Evolutionary conservation across 2,888 invertebrate genomes (phyloP).

Genomic region (Drosophila ezoana): DNA sequence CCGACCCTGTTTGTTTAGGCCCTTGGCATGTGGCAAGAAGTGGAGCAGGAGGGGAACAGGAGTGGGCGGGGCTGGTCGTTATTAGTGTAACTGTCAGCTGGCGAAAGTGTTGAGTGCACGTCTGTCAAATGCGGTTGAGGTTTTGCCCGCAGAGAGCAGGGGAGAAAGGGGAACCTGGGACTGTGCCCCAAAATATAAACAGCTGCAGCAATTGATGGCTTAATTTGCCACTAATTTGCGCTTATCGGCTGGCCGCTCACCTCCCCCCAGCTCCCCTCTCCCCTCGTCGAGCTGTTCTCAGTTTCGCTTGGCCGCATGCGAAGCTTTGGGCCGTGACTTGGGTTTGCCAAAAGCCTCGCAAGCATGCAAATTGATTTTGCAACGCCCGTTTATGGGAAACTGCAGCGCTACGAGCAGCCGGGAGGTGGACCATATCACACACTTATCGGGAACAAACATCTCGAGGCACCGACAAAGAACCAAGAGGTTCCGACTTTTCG

Average conservation of each 20-base stretch:
- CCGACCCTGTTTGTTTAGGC: slow-evolving; percentile 46
- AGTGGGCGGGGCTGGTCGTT: slow-evolving; percentile 42
- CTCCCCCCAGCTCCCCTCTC: no score
- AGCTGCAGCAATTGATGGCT: slow-evolving; percentile 69
- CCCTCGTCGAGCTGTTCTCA: neutral
- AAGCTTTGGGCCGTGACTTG: slow-evolving; percentile 12
- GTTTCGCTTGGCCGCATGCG: slow-evolving; percentile 25
- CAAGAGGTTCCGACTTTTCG: neutral
- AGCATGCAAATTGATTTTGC: slow-evolving; percentile 73
- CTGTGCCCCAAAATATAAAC: slow-evolving; percentile 39
- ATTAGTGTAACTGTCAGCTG: slow-evolving; percentile 78
- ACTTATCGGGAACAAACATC: slow-evolving; percentile 3
- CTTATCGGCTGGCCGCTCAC: slow-evolving; percentile 60
- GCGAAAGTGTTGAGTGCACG: slow-evolving; percentile 77
- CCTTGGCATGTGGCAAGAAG: slow-evolving; percentile 28
- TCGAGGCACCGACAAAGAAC: slow-evolving; percentile 19
- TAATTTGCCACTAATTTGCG: slow-evolving; percentile 80
- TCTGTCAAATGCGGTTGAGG: slow-evolving; percentile 73
- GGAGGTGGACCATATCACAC: slow-evolving; percentile 6
- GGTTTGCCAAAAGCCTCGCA: slow-evolving; percentile 8
- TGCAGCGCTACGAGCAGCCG: slow-evolving; percentile 4
- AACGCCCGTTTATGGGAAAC: slow-evolving; percentile 73
- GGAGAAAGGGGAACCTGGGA: neutral
- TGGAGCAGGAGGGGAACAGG: neutral
- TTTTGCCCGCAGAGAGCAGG: slow-evolving; percentile 6